Evolutionary conservation across 2,888 invertebrate genomes (phyloP), one percentile per base, ranked within the genome.

Genomic region (Noctua fimbriata): DNA sequence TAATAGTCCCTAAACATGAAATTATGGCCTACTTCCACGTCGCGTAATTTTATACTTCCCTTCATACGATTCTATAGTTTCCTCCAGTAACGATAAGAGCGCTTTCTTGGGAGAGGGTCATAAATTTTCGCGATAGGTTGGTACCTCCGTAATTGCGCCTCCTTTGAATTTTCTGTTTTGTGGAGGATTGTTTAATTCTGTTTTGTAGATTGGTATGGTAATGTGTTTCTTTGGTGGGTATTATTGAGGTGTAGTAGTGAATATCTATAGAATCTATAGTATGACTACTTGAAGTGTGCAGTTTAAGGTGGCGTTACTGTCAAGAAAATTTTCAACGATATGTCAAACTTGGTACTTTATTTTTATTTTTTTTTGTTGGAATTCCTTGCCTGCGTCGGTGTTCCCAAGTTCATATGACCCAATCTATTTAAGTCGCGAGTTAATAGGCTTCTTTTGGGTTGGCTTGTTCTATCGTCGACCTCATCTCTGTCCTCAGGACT

Each of bases 91-190:
- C 83, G 91, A 90, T 89, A 89, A 89, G 87, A 90, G 81, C 81
- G 82, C 83, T 79, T 82, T 81, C 85, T 86, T 82, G 83, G 78
- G 82, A 70, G 73, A 44, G 72, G 80, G 89, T 75, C 74, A 90
- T 89, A 89, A 89, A 89, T 89, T 87, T 49, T 36, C 76, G 71
- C 78, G 83, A 82, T 84, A 84, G 55, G 47, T 78, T 81, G 28
- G 44, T 55, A 86, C 87, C 77, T 78, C 55, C 80, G 69, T 89
- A 88, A 90, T 90, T 84, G 83, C 81, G 76, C 71, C 87, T 79
- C 82, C 89, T 84, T 84, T 78, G 85, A 85, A 88, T 89, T 90
- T 90, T 90, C 89, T 89, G 82, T 87, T 88, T 89, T 79, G 80
- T 67, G 67, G 73, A 76, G 73, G 73, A 73, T 88, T 85, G 85